Evolutionary conservation across 35 echinoderm and acorn worm genomes (phyloP).

Genomic region (Holothuria glaberrima): DNA sequence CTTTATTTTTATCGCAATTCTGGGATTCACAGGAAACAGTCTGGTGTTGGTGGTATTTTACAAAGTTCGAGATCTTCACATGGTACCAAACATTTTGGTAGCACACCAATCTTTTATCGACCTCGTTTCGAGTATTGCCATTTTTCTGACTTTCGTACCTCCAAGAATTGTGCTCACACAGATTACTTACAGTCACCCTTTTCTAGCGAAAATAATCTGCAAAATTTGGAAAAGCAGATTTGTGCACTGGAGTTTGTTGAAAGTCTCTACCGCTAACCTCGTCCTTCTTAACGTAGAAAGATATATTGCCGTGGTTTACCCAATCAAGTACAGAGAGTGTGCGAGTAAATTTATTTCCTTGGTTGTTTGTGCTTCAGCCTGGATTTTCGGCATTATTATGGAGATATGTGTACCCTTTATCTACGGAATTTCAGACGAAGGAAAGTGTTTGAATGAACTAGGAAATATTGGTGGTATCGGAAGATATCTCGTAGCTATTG

Average conservation of each 20-base stretch:
- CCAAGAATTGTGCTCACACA: neutral
- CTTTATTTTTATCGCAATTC: too few relatives aligned
- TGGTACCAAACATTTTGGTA: neutral
- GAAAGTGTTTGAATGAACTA: too few relatives aligned
- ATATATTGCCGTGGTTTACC: neutral
- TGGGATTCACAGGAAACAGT: constrained; percentile 1
- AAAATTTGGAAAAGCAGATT: neutral
- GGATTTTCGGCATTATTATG: too few relatives aligned
- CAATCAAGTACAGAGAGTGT: neutral
- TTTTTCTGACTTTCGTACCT: neutral
- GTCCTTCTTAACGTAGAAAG: neutral
- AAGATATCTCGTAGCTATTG: too few relatives aligned
- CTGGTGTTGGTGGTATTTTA: neutral
- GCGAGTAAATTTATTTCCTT: too few relatives aligned
- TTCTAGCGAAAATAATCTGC: neutral
- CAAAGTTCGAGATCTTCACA: neutral
- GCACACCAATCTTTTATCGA: constrained; percentile 26
- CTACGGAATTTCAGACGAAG: too few relatives aligned
- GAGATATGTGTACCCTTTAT: too few relatives aligned
- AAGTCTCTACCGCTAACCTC: neutral
- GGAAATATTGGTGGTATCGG: too few relatives aligned
- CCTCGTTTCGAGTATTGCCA: neutral
- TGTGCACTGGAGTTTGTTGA: neutral
- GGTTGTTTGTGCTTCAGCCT: too few relatives aligned
- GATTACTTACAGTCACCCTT: neutral